Evolutionary conservation across 2,797 vertebrate species (phyloP), one percentile per base, ranked within the genome.

Genomic region (Falco novaeseelandiae): DNA sequence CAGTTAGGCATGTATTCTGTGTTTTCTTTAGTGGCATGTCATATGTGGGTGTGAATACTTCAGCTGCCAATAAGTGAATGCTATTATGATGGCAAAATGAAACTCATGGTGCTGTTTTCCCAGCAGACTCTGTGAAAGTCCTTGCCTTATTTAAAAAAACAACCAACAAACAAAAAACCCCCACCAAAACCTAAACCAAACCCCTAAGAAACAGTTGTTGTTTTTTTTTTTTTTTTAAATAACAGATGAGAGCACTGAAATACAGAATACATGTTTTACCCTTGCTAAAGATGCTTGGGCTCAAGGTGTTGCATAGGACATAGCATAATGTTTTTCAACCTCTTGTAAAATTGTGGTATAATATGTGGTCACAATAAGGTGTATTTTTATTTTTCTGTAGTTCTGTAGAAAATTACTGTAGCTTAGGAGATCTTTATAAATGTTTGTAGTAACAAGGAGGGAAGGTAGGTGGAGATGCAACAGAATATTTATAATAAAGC

Each of bases 21-120:
- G 36, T 92, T 87, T 66, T n/a, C 76, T 71, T 84, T 66, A 81
- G 65, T 83, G 93, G 65, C 81, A 81, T 95, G 96, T 94, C 20
- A 6, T 65, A 59, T 71, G 94, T 95, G 94, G 93, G 90, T 78
- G 93, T 93, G 91, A 95, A 80, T 90, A 38, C 55, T 62, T 29
- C 20, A 40, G 67, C 67, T 96, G 94, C 93, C 87, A 87, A 74
- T 71, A 81, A 94, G 82, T 57, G 78, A 86, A 61, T 69, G 86
- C 79, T 85, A 1, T 93, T 95, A 59, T 61, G 52, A 69, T 96
- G 95, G 90, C 92, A 93, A 16, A 96, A 78, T 65, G 72, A 83
- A 91, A 71, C 78, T 85, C 14, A 2, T 78, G 67, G 83, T 67
- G 52, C 74, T 72, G 48, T 85, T 93, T 96, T 80, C 74, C 81